Percentiles rank a stretch among this genome's conserved stretches.
Evolutionary conservation across 2,888 invertebrate genomes (phyloP).

Genomic region (Nomada flava): DNA sequence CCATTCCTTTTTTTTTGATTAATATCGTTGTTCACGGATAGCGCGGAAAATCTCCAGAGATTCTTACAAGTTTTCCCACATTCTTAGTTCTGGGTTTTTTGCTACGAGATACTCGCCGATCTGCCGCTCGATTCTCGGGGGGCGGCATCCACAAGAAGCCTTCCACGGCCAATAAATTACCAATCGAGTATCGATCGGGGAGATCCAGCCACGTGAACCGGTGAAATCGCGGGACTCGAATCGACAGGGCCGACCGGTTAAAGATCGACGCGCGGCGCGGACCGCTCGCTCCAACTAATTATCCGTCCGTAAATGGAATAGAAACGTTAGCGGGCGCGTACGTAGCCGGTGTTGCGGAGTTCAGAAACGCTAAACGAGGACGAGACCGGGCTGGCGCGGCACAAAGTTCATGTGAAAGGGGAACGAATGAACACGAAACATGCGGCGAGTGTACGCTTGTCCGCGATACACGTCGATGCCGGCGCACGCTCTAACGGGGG

Average conservation of each 20-base stretch:
- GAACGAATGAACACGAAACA: slow-evolving; percentile 77
- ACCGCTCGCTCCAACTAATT: slow-evolving; percentile 74
- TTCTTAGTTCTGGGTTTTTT: background rate
- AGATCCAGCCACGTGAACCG: slow-evolving; percentile 14
- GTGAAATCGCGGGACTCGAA: slow-evolving; percentile 41
- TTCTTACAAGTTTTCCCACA: no score
- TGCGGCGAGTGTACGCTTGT: slow-evolving; percentile 64
- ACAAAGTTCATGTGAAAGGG: slow-evolving; percentile 81
- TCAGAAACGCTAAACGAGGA: slow-evolving; percentile 72
- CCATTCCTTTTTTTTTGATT: background rate
- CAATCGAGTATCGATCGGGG: slow-evolving; percentile 19
- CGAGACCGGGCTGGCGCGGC: slow-evolving; percentile 72
- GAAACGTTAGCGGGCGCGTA: slow-evolving; percentile 59
- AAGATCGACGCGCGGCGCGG: slow-evolving; percentile 54
- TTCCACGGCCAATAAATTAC: slow-evolving; percentile 36
- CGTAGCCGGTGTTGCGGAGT: slow-evolving; percentile 16
- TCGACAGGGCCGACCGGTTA: slow-evolving; percentile 38
- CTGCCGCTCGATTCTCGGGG: background rate
- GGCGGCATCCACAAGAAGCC: slow-evolving; percentile 10
- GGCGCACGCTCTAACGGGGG: slow-evolving; percentile 1
- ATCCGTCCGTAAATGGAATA: slow-evolving; percentile 74
- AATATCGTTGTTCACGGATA: background rate
- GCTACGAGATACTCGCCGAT: background rate
- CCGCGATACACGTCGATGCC: slow-evolving; percentile 9
- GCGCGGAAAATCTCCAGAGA: no score